Evolutionary conservation across 1,140 invertebrate genomes (phyloP).

Genomic region (Magallana gigas): DNA sequence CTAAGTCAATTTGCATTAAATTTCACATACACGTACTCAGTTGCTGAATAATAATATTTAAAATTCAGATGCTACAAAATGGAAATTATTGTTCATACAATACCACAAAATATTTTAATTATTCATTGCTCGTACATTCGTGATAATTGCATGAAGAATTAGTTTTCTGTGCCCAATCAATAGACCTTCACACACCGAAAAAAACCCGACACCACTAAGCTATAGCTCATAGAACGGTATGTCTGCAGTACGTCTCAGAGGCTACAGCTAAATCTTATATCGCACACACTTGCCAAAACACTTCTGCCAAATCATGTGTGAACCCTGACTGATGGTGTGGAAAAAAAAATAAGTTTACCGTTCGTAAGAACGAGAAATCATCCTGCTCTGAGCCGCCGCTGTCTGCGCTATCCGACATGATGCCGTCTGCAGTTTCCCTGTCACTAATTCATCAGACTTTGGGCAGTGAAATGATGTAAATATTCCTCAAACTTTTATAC

Average conservation of each 20-base stretch:
- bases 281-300: slow-evolving; percentile 22
- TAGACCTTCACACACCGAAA: neutral
- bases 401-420: slow-evolving; percentile 69
- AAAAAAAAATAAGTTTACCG: slow-evolving; percentile 61
- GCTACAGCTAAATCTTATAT: neutral
- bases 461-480: slow-evolving; percentile 30
- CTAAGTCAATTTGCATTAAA: too few relatives aligned
- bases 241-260: neutral
- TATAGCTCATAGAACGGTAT: neutral
- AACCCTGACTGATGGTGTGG: slow-evolving; percentile 12
- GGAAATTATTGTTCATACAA: slow-evolving; percentile 1
- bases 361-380: slow-evolving; percentile 71
- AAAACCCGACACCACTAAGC: neutral
- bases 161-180: slow-evolving; percentile 13
- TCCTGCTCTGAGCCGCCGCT: slow-evolving; percentile 71
- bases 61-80: too few relatives aligned
- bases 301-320: neutral
- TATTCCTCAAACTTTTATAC: slow-evolving; percentile 4
- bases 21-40: too few relatives aligned
- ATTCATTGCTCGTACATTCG: slow-evolving; percentile 19
- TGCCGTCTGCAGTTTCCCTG: slow-evolving; percentile 36
- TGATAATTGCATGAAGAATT: slow-evolving; percentile 18
- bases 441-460: slow-evolving; percentile 15
- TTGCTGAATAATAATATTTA: too few relatives aligned
- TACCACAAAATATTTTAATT: neutral